Conservation (phyloP, 2,113 vertebrate species). For the Anhinga rufa region DNA sequence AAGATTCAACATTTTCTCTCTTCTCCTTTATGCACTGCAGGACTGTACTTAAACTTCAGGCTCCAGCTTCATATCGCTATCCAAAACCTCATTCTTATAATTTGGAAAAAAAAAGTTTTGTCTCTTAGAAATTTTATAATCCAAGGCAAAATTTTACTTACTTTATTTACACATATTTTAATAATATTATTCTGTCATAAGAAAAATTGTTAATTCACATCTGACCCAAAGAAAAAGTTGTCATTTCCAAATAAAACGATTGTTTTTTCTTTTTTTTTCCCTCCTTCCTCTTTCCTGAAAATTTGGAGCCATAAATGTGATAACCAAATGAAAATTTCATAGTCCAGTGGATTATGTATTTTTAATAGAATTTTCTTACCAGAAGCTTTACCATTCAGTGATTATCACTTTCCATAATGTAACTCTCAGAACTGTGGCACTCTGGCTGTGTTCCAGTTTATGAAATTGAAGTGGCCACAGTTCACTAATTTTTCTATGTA, state of each 20-base stretch:
- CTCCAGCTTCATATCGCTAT: neutral
- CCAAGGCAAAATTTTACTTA: neutral
- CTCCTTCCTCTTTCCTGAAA: neutral
- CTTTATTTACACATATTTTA: neutral
- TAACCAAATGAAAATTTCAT: neutral
- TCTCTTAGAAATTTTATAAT: neutral
- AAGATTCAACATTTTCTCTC: neutral
- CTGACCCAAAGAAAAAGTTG: neutral
- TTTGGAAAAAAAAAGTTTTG: neutral
- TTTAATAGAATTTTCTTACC: neutral
- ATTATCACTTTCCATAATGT: neutral
- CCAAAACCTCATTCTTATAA: neutral
- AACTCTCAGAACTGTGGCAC: neutral
- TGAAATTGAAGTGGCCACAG: neutral
- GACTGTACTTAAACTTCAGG: neutral
- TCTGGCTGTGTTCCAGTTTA: neutral
- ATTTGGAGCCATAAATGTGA: neutral
- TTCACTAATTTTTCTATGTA: slow-evolving; percentile 13
- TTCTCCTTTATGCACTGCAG: neutral
- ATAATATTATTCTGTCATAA: neutral
- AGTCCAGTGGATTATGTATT: neutral
- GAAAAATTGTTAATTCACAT: neutral
- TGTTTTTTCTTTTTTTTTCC: neutral
- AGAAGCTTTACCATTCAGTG: neutral
- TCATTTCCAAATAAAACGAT: neutral